Evolutionary conservation across 2,888 invertebrate genomes (phyloP), one percentile per base, ranked within the genome.

Genomic region (Ormyrus rosae): DNA sequence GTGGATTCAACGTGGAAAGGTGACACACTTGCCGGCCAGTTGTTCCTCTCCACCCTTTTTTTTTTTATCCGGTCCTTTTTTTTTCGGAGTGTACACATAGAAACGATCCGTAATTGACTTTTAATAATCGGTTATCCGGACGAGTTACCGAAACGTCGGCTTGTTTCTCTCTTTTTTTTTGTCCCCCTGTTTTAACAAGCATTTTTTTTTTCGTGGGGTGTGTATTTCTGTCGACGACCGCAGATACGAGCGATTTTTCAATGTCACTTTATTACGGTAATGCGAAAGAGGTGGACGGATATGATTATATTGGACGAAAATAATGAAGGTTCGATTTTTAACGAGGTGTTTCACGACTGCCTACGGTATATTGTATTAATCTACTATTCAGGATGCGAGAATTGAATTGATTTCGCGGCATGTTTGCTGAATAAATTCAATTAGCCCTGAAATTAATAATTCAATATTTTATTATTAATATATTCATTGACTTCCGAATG

Each of bases 101-200:
- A 34, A 34, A 34, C 50, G 50, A 63, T 9, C 3, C 58, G 68
- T 76, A 76, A 76, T 76, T 69, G 76, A 61, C 61, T 69, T 68
- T 76, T 76, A 76, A 76, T 76, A 61, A 61, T 53, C 9, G 61
- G 61, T 61, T 69, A 10, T 9, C 56, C n/a, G 50, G 19, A 48
- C 1, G 34, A 9, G 53, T 63, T 48, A 11, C 46, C 72, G 34
- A 34, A 34, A 34, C 34, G 34, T 34, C 8, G n/a, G 45, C 6
- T n/a, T n/a, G 48, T 50, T 58, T 60, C 34, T 34, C 34, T 1
- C n/a, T 19, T 19, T 34, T 34, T 34, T 34, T 34, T 34, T 34
- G 13, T 13, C 4, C 34, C 34, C 34, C 34, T 34, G 34, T 34
- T 34, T 9, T 60, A 13, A 45, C 60, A 51, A 68, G 68, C 51